Evolutionary conservation across 2,888 invertebrate species (phyloP).

Genomic region (Eupithecia inturbata): DNA sequence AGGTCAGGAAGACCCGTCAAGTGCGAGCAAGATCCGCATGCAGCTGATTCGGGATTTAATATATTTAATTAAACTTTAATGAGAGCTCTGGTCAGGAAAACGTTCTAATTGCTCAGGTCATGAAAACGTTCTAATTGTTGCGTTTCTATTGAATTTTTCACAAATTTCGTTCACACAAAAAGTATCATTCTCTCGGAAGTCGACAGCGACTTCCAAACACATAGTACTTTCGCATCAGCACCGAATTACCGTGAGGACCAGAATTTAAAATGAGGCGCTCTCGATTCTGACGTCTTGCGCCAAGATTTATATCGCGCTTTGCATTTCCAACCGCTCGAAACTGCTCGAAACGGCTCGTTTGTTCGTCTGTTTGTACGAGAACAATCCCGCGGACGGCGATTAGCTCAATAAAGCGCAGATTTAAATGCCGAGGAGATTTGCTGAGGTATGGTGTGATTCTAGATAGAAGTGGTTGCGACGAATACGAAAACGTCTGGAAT

Average conservation of each 20-base stretch:
- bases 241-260: conserved; percentile 58
- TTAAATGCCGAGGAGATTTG: conserved; percentile 44
- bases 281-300: conserved; percentile 61
- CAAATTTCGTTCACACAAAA: too few relatives aligned
- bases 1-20: too few relatives aligned
- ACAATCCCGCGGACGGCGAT: conserved; percentile 61
- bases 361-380: conserved; percentile 50
- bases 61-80: too few relatives aligned
- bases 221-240: conserved; percentile 43
- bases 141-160: too few relatives aligned
- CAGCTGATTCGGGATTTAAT: too few relatives aligned
- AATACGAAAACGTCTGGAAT: background rate
- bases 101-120: too few relatives aligned
- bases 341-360: conserved; percentile 52
- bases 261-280: conserved; percentile 70
- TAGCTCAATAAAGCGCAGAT: conserved; percentile 59
- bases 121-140: too few relatives aligned
- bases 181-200: background rate
- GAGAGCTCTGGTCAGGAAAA: too few relatives aligned
- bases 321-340: conserved; percentile 62
- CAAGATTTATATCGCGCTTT: conserved; percentile 76
- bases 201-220: background rate
- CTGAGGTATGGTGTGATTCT: background rate
- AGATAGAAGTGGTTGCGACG: conserved; percentile 7
- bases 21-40: too few relatives aligned